Evolutionary conservation across 2,888 invertebrate species (phyloP).

Genomic region (Synanthedon andrenaeformis): DNA sequence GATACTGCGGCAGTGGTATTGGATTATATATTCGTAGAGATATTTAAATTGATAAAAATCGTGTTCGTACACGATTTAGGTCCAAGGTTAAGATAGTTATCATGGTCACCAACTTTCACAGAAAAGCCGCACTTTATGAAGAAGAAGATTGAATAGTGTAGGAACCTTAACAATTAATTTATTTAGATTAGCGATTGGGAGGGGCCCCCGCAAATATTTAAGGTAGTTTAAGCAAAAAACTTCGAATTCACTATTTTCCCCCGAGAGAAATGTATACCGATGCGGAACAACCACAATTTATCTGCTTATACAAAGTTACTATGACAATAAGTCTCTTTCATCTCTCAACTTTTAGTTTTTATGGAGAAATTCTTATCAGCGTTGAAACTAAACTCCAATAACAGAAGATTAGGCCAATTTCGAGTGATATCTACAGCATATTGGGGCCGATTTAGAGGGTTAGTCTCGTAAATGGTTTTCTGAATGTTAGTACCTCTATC

Average conservation of each 20-base stretch:
- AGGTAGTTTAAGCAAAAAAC: neutral
- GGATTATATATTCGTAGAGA: too few relatives aligned
- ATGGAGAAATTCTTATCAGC: constrained; percentile 10
- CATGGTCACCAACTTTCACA: too few relatives aligned
- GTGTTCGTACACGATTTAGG: too few relatives aligned
- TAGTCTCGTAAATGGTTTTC: constrained; percentile 40
- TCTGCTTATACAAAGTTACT: constrained; percentile 23
- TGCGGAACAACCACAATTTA: neutral
- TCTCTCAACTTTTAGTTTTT: constrained; percentile 11
- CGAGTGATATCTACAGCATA: constrained; percentile 33
- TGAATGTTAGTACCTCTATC: constrained; percentile 30
- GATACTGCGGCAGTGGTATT: too few relatives aligned
- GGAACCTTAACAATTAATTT: too few relatives aligned
- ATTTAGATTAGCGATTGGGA: too few relatives aligned
- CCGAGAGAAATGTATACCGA: neutral
- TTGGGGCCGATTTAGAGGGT: constrained; percentile 34
- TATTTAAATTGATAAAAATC: too few relatives aligned
- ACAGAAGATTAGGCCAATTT: constrained; percentile 52
- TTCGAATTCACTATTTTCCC: neutral
- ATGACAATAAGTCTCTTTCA: constrained; percentile 11
- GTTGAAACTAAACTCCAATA: constrained; percentile 37
- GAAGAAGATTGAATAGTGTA: too few relatives aligned
- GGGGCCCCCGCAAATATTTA: neutral
- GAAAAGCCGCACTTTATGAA: too few relatives aligned
- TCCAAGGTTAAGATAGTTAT: too few relatives aligned